Base-by-base conservation (phyloP, 2,797 vertebrate species). In the Gadopsis bispinosus region DNA sequence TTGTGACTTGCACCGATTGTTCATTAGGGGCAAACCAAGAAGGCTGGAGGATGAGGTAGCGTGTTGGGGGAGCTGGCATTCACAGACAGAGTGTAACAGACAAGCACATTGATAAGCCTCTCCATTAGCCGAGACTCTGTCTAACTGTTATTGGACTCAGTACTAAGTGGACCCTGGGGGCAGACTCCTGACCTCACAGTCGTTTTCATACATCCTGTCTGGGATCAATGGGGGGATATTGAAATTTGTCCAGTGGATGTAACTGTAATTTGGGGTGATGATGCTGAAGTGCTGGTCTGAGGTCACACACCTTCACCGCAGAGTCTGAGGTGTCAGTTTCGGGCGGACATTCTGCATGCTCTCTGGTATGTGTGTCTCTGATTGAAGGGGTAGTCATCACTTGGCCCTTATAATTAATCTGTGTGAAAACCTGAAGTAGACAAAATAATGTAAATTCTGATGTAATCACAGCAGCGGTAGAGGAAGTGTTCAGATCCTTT, bases 1-100 rank as follows among this genome's bases (percentile, higher is more conserved):
- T 92, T 90, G 92, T 83, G 91, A 86, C 86, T 86, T 70, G 73
- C 75, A 6, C 87, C 91, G 92, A 94, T 93, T 85, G 93, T 89
- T 95, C 88, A 91, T 93, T 91, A 89, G 80, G 50, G 68, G 70
- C 73, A 67, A 82, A 86, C 85, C 82, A 79, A 68, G 83, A 79
- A 84, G 83, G 61, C 69, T 73, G 73, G 88, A 67, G 80, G 83
- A 83, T 71, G 73, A 84, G 68, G 76, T 26, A 31, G 33, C 20
- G 17, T 10, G 65, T 61, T 69, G 56, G 72, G 68, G 67, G 74
- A 75, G 73, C 8, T 61, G 51, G 63, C 79, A 79, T 54, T 70
- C 26, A 64, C 79, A 80, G 83, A 87, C 72, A 72, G 79, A 45
- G 31, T 82, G 69, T 75, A 80, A 73, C 81, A 80, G 80, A 77